Evolutionary conservation across 2,888 invertebrate genomes (phyloP).

Genomic region (Mayetiola destructor): DNA sequence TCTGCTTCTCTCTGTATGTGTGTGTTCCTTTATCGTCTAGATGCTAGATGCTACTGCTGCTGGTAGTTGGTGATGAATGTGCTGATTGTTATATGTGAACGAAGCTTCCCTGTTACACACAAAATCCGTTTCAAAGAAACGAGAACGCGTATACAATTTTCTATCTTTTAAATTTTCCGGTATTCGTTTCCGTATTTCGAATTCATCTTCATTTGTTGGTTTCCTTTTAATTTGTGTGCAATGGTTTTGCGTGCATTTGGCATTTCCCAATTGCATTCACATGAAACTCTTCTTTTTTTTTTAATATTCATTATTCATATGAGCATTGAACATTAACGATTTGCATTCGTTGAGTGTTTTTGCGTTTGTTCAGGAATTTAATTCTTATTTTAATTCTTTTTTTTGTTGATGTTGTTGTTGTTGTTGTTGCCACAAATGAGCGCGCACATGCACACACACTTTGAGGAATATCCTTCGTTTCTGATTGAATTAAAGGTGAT

Average conservation of each 20-base stretch:
- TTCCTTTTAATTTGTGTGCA: neutral
- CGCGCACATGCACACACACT: too few species aligned
- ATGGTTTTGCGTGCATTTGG: neutral
- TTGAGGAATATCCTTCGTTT: too few species aligned
- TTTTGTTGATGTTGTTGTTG: neutral
- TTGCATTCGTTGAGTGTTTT: neutral
- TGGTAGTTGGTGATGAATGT: neutral
- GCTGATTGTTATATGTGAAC: neutral
- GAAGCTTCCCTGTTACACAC: too few species aligned
- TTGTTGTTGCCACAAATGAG: too few species aligned
- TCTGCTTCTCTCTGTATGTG: too few species aligned
- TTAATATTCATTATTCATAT: too few species aligned
- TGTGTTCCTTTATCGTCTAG: too few species aligned
- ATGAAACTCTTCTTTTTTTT: too few species aligned
- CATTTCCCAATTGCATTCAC: neutral
- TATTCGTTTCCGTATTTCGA: neutral
- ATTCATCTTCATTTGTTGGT: neutral
- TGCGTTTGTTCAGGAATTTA: neutral
- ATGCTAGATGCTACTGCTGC: too few species aligned
- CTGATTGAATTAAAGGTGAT: too few species aligned
- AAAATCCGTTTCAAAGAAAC: too few species aligned
- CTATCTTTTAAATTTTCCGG: slow-evolving; percentile 12
- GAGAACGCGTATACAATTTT: too few species aligned
- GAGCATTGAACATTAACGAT: neutral
- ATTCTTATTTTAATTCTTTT: neutral